Percentiles rank a stretch among this genome's conserved stretches.
Conservation (phyloP, 2,888 invertebrate species). For the Drosophila mercatorum region DNA sequence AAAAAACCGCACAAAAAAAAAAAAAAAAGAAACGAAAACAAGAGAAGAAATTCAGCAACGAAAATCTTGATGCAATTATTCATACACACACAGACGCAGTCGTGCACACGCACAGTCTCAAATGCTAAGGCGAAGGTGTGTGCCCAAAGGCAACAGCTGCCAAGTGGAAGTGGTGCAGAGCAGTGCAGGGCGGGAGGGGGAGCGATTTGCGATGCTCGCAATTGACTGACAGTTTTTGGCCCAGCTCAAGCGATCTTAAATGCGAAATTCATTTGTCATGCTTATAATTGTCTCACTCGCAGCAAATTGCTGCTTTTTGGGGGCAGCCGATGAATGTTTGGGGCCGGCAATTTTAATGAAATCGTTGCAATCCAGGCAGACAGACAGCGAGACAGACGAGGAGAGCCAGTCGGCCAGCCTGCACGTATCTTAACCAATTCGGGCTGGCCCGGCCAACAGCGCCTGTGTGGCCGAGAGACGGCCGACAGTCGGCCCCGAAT, state of each 20-base stretch:
- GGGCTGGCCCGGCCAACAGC: background rate
- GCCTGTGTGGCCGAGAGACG: constrained; percentile 65
- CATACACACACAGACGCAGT: constrained; percentile 55
- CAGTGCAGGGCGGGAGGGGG: background rate
- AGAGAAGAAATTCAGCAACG: constrained; percentile 35
- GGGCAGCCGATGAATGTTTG: constrained; percentile 53
- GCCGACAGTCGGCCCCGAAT: constrained; percentile 47
- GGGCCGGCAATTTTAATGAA: constrained; percentile 77
- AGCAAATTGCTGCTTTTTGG: constrained; percentile 70
- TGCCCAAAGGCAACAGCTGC: constrained; percentile 67
- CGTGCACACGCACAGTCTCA: constrained; percentile 42
- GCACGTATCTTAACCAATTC: constrained; percentile 62
- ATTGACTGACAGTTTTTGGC: constrained; percentile 65
- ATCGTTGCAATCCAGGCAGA: constrained; percentile 61
- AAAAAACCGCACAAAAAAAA: constrained; percentile 27
- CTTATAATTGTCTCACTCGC: constrained; percentile 81
- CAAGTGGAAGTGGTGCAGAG: constrained; percentile 2
- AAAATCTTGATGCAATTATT: constrained; percentile 81
- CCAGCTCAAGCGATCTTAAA: constrained; percentile 50
- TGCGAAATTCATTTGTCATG: constrained; percentile 82
- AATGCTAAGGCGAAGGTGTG: constrained; percentile 67
- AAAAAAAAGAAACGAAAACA: background rate
- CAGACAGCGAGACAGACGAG: constrained; percentile 24
- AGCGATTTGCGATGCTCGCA: constrained; percentile 35
- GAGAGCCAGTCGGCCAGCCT: constrained; percentile 46